Evolutionary conservation across 2,888 invertebrate genomes (phyloP), one percentile per base, ranked within the genome.

Genomic region (Acanthosepion pharaonis): DNA sequence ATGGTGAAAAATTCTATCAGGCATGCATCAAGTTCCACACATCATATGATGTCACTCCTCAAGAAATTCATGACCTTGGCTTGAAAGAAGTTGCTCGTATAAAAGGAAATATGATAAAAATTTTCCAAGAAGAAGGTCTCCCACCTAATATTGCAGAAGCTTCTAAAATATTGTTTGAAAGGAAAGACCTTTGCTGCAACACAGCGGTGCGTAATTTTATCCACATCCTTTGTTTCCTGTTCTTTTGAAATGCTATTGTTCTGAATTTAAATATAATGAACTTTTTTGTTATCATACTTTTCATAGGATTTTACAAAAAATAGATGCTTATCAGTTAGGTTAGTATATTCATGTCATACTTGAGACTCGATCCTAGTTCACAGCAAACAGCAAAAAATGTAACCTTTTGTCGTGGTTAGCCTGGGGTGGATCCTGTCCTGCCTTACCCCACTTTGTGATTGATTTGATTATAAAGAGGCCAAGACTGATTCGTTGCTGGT

Each of bases 41-140:
- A 23, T 96, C 97, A 11, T 95, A 96, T 42, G 92, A 95, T 42
- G 95, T 96, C 95, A 95, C 96, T 0, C 96, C 97, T 0, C 95
- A 96, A 93, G 96, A 97, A 94, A 96, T 97, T 33, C 97, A 97
- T 95, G 95, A 96, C 25, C 95, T 96, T 92, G 97, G 97, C 11
- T 94, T 96, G n/a, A 94, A 95, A 33, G 97, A 97, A 95, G 97
- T 97, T 42, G 95, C 95, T 8, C 96, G 97, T 48, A 97, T 97
- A 93, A 95, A 96, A 48, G 64, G 94, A 49, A 96, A 96, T 25
- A 96, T 96, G 94, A 94, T 95, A 64, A 94, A 94, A 78, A 91
- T 95, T 42, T 95, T 95, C 53, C 92, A 95, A 94, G 95, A 95
- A 48, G 96, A 95, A 78, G 95, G 95, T 49, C 95, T 95, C 55